These are phyloP conservation scores for Trididemnum miniatum DNA, from an alignment of 23 tunicate genomes.

Conservation along the genomic window DNA sequence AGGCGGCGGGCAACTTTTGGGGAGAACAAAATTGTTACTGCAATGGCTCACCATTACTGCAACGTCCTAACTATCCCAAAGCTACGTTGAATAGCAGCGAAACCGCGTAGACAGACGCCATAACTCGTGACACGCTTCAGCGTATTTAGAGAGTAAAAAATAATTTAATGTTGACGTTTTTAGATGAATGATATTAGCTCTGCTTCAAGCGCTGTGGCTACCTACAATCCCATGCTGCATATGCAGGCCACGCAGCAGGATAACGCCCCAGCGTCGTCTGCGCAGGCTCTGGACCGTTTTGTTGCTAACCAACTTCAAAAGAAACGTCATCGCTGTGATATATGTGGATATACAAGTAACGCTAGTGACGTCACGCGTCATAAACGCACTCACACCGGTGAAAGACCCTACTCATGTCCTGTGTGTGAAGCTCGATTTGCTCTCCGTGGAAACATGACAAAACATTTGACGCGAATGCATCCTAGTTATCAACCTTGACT, in stretches of 20 bases:
- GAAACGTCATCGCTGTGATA: slow-evolving; percentile 15
- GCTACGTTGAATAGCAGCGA: no score
- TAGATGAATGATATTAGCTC: neutral
- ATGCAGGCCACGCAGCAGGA: slow-evolving; percentile 13
- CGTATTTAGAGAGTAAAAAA: no score
- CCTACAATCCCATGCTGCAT: slow-evolving; percentile 38
- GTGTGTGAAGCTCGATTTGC: slow-evolving; percentile 18
- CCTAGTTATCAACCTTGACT: no score
- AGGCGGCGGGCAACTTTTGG: no score
- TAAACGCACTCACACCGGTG: slow-evolving; percentile 27
- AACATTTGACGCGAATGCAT: slow-evolving; percentile 16
- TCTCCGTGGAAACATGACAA: slow-evolving; percentile 25
- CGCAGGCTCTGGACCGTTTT: neutral
- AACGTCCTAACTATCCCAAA: no score
- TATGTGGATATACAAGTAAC: slow-evolving; percentile 14
- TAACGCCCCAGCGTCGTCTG: neutral
- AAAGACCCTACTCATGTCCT: slow-evolving; percentile 18
- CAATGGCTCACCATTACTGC: no score
- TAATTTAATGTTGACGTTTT: no score
- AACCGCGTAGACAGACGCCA: no score
- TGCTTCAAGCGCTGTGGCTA: slow-evolving; percentile 15
- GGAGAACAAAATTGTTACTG: no score
- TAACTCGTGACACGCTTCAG: no score
- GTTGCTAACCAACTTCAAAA: neutral
- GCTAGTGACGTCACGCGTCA: slow-evolving; percentile 25